Conservation (phyloP, 2,797 vertebrate genomes). For the Semaprochilodus insignis region DNA sequence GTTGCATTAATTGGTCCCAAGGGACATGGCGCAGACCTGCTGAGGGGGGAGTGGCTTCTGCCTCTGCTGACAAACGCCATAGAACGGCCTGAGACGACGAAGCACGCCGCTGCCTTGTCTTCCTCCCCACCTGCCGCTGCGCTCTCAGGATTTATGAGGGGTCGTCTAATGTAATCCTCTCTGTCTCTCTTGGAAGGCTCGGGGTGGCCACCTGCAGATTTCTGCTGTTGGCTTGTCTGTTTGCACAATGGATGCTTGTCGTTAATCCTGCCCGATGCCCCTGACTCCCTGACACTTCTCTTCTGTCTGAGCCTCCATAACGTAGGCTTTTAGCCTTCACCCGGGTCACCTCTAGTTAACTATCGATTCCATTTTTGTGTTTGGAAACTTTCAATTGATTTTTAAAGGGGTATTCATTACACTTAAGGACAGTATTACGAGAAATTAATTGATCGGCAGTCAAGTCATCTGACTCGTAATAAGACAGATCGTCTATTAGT, state of each 20-base stretch:
- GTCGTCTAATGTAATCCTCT: constrained; percentile 82
- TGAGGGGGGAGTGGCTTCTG: constrained; percentile 74
- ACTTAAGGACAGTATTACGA: constrained; percentile 72
- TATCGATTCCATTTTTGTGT: constrained; percentile 82
- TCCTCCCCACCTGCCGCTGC: constrained; percentile 75
- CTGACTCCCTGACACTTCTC: constrained; percentile 78
- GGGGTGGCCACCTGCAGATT: constrained; percentile 80
- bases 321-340: constrained; percentile 81
- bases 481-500: constrained; percentile 58
- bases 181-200: constrained; percentile 76
- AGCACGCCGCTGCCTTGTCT: constrained; percentile 71
- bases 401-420: constrained; percentile 84
- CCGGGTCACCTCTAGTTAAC: constrained; percentile 78
- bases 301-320: constrained; percentile 70
- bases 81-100: constrained; percentile 29
- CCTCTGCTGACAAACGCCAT: constrained; percentile 49
- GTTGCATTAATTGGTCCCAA: constrained; percentile 96
- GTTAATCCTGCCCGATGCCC: constrained; percentile 77
- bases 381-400: constrained; percentile 77
- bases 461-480: constrained; percentile 62
- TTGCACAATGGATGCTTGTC: constrained; percentile 77
- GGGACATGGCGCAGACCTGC: constrained; percentile 83
- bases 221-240: constrained; percentile 81
- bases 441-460: constrained; percentile 68
- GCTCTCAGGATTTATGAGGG: constrained; percentile 76